phyloP scores from a whole-genome alignment of 2,888 invertebrate species.

The Ornithoptera priamus region DNA sequence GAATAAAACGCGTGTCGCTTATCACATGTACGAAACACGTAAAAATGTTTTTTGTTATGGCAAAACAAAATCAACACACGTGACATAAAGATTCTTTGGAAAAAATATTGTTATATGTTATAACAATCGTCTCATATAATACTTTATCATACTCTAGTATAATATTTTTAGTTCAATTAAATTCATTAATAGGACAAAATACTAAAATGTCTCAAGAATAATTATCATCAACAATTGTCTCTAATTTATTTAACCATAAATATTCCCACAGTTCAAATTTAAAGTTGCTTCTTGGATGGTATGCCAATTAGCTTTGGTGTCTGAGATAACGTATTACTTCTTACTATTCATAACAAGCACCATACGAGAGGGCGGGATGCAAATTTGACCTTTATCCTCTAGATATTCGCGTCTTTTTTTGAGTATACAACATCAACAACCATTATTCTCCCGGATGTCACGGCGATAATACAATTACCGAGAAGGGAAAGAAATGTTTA shows the following conservation, averaged over 20 bases:
- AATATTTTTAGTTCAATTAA: not conserved
- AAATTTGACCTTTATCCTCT: conserved; percentile 13
- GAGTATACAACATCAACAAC: not conserved
- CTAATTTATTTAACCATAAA: not conserved
- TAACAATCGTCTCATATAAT: conserved; percentile 2
- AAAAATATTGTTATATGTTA: not conserved
- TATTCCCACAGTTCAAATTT: not conserved
- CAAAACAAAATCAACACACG: conserved; percentile 10
- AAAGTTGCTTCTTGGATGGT: not conserved
- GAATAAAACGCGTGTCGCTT: conserved; percentile 6
- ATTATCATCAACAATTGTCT: not conserved
- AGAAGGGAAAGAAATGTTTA: conserved; percentile 34
- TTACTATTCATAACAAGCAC: not conserved
- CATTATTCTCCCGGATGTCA: conserved; percentile 34
- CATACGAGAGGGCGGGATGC: not conserved
- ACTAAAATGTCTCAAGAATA: not conserved
- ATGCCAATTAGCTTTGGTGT: not conserved
- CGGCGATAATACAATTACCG: conserved; percentile 37
- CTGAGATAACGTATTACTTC: conserved; percentile 7
- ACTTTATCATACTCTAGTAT: not conserved
- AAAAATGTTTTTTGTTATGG: conserved; percentile 7
- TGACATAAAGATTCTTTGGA: conserved; percentile 9
- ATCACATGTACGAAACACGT: conserved; percentile 12
- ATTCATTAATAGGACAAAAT: too few relatives aligned
- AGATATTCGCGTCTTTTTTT: conserved; percentile 1